Percentiles rank a stretch among this genome's conserved stretches.
phyloP scores from a whole-genome alignment of 2,888 invertebrate species.

The Chelonus formosanus region DNA sequence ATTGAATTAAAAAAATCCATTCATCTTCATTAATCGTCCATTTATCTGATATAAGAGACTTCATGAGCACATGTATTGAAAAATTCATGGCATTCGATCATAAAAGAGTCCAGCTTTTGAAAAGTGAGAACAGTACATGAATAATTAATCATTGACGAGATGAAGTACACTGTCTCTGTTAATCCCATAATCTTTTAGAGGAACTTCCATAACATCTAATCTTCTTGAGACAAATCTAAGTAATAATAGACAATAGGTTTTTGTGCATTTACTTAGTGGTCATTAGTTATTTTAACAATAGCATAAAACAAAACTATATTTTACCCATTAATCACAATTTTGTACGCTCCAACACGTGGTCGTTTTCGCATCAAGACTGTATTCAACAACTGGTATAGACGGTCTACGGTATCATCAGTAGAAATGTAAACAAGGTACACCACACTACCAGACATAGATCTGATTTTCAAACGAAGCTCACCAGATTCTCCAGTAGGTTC shows the following conservation, averaged over 20 bases:
- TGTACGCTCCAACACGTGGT: constrained; percentile 46
- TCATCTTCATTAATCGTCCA: too few relatives aligned
- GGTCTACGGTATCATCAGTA: constrained; percentile 52
- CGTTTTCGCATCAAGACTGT: constrained; percentile 46
- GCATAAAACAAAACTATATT: background rate
- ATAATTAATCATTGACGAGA: constrained; percentile 51
- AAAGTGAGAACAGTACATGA: background rate
- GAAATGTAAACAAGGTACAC: constrained; percentile 55
- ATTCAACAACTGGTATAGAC: constrained; percentile 56
- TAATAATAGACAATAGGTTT: background rate
- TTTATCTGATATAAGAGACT: too few relatives aligned
- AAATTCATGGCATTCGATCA: too few relatives aligned
- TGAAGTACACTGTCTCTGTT: constrained; percentile 57
- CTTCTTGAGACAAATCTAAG: constrained; percentile 51
- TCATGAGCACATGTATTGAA: too few relatives aligned
- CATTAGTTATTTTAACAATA: background rate
- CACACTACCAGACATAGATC: constrained; percentile 55
- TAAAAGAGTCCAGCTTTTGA: background rate
- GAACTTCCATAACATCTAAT: constrained; percentile 47
- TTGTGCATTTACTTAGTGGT: background rate
- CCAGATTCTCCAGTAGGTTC: constrained; percentile 48
- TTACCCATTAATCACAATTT: constrained; percentile 58
- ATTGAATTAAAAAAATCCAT: too few relatives aligned
- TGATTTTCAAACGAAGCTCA: constrained; percentile 53
- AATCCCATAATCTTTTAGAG: constrained; percentile 53